Base-by-base conservation (phyloP, 2,797 vertebrate species). In the Knipowitschia caucasica region DNA sequence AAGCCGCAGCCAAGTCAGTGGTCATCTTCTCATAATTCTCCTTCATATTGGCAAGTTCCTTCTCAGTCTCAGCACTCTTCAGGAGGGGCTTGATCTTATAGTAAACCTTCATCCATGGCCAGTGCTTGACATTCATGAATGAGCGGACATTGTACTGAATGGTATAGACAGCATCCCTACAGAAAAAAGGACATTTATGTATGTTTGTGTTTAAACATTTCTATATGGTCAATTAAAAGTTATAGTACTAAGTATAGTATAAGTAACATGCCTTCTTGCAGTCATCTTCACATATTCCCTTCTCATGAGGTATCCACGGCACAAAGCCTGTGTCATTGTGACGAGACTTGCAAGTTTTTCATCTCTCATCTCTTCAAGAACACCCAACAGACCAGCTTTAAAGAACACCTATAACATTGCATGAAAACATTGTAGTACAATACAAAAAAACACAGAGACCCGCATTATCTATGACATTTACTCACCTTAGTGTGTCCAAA, bases 71-170 rank as follows among this genome's bases (percentile, higher is more conserved):
- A n/a, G n/a, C n/a, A n/a, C n/a, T n/a, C 86, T 91, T 92, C 50
- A 95, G 80, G 25, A 95, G 89, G 8, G 93, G 92, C 64, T 94
- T 94, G 79, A 94, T 92, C 81, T 94, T 94, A 77, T 93, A 94
- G 57, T 90, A 94, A 1, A 94, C 75, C 52, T 94, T 94, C 92
- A 94, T 90, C 93, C 93, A 94, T 29, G 93, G 91, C 94, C 93
- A 94, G 69, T 92, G 88, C 62, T 94, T 94, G 0, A 94, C 93
- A 7, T 93, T 94, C 93, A 94, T 93, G 84, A 94, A 94, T 1
- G 75, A 51, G 57, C n/a, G n/a, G n/a, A n/a, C n/a, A n/a, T n/a
- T n/a, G n/a, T n/a, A n/a, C n/a, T n/a, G n/a, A n/a, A n/a, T n/a
- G n/a, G n/a, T n/a, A n/a, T 46, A 94, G 58, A 94, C 85, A 9